Evolutionary conservation across 2,113 vertebrate species (phyloP), one percentile per base, ranked within the genome.

Genomic region (Hiodon tergisus): DNA sequence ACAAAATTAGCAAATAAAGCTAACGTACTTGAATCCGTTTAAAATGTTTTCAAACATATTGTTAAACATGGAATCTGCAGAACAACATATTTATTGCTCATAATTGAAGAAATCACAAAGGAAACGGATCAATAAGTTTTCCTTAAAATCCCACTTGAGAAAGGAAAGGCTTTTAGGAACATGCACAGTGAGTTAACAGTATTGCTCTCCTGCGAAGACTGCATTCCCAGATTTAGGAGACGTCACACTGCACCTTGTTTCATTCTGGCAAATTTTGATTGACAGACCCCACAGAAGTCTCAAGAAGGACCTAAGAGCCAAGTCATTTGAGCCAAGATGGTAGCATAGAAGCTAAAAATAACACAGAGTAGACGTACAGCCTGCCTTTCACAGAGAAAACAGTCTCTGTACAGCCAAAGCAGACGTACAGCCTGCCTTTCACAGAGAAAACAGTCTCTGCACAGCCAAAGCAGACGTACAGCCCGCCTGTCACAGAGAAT

Each of bases 391-490:
- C 31, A 31, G 31, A 31, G 31, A 31, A 31, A 31, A 31, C 2
- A 31, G 31, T 31, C 31, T 31, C 31, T 2, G 31, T 2, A 31
- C 31, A 31, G 31, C 31, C 31, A 31, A 31, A 31, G n/a, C 5
- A 17, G 16, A 46, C 5, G 17, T 46, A 16, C 51, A 17, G 52
- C 16, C 54, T 14, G 13, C 53, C 63, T 67, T 14, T 4, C 46
- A 54, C 9, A 58, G 53, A 60, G 31, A 75, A 75, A 1, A 31
- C 31, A 46, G 9, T 10, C 55, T 58, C 13, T 31, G 85, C 85
- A 31, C 31, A 31, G 31, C 31, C 31, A 31, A 31, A 31, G 1
- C 31, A 31, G 31, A 31, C 2, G 31, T 31, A 31, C 31, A 1
- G 31, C 31, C 31, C 31, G 31, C 31, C 31, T 31, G 31, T 31